Evolutionary conservation across 2,113 vertebrate species (phyloP).

Genomic region (Neogale vison): DNA sequence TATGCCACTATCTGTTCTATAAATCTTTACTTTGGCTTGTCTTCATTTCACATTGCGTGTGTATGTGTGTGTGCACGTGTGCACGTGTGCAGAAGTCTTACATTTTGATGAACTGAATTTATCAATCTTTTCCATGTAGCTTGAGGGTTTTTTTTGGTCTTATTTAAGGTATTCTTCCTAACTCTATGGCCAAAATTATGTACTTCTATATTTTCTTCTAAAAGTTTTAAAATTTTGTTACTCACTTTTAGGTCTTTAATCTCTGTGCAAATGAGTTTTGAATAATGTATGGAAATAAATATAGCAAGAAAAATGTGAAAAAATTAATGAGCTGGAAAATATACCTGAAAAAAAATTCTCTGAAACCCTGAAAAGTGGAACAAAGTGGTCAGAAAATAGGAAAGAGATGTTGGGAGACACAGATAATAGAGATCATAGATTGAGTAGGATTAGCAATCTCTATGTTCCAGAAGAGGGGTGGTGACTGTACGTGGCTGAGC

Average conservation of each 20-base stretch:
- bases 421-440: not conserved
- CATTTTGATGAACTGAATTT: not conserved
- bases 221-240: not conserved
- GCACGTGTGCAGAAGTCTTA: accelerated
- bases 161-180: not conserved
- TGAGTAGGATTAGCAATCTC: accelerated
- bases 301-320: not conserved
- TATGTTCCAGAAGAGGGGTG: not conserved
- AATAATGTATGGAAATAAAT: not conserved
- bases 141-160: not conserved
- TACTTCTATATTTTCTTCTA: not conserved
- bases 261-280: not conserved
- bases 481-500: not conserved
- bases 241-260: not conserved
- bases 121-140: not conserved
- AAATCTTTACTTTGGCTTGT: not conserved
- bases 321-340: not conserved
- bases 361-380: not conserved
- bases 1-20: not conserved
- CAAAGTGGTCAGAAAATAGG: accelerated
- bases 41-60: not conserved
- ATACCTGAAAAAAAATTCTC: not conserved
- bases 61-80: not conserved
- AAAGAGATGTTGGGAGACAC: not conserved
- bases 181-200: not conserved